Conservation (phyloP, 2,888 invertebrate genomes). For the Charanyca ferruginea region DNA sequence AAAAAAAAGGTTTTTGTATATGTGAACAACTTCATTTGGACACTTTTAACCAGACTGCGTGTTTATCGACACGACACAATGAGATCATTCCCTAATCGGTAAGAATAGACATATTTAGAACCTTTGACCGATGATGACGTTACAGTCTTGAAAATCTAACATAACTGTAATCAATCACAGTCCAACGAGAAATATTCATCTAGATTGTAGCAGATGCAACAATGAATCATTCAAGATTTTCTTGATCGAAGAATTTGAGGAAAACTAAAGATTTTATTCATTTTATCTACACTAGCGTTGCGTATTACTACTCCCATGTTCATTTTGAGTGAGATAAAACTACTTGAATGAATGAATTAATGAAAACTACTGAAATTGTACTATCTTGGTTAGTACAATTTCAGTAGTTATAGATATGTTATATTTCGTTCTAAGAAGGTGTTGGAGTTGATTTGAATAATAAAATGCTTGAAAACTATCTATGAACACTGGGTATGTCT, state of each 20-base stretch:
- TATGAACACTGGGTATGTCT: neutral
- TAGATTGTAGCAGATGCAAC: slow-evolving; percentile 10
- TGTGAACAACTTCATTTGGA: no score
- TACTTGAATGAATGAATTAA: neutral
- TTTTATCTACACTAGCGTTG: neutral
- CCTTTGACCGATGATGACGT: slow-evolving; percentile 8
- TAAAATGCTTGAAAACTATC: neutral
- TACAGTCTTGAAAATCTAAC: neutral
- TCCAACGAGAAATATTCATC: slow-evolving; percentile 6
- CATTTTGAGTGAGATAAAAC: neutral
- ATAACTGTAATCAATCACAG: slow-evolving; percentile 16
- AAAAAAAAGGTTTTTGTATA: no score
- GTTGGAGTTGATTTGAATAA: neutral
- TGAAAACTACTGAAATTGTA: neutral
- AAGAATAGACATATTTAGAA: slow-evolving; percentile 5
- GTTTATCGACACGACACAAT: neutral
- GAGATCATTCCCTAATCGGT: neutral
- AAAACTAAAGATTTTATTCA: slow-evolving; percentile 6
- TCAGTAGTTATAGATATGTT: no score
- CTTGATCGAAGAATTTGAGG: slow-evolving; percentile 2
- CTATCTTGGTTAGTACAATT: no score
- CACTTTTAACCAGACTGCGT: neutral
- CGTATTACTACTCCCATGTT: neutral
- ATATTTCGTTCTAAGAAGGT: no score
- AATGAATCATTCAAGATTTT: slow-evolving; percentile 1